Base-by-base conservation (phyloP, 2,888 invertebrate species). In the Camptogramma bilineatum region DNA sequence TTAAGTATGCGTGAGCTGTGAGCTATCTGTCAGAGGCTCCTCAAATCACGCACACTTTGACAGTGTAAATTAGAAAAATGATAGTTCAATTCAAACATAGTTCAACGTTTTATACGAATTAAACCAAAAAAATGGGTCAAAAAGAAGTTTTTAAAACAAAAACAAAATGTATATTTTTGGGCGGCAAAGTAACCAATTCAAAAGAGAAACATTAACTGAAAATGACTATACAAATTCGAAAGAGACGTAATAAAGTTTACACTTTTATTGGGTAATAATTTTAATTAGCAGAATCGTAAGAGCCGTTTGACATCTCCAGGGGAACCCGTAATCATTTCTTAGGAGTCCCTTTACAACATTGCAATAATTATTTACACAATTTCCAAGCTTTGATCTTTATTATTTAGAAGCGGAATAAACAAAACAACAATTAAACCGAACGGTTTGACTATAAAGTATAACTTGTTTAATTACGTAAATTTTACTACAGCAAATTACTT, bases 341-440 rank as follows among this genome's bases (percentile, higher is more conserved):
- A 52, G 44, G 51, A 53, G 66, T 57, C 63, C 42, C 62, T 64
- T 59, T 62, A 48, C 59, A 67, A 60, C 60, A 64, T 69, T 61
- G 67, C 60, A 64, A 67, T 65, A 64, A 64, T 64, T 66, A 62
- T 67, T 55, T 64, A 69, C 60, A 69, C 66, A 66, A 68, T 70
- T 55, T 64, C 24, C 42, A 21, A 39, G 57, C 71, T 71, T 71
- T 70, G 69, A 70, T 69, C 62, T 69, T 46, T 56, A 31, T 46
- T 51, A 21, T 42, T 47, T 50, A 0, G 19, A 51, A 34, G 34
- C 24, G 21, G 31, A 16, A 19, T 52, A 34, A 19, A 46, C 34
- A 28, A 42, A 44, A 59, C 13, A 46, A 58, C 4, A 24, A n/a
- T 18, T 52, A 10, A 47, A 44, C 47, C 10, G n/a, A 52, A 52